phyloP scores from a whole-genome alignment of 2,888 invertebrate species.

The Hypena proboscidalis region DNA sequence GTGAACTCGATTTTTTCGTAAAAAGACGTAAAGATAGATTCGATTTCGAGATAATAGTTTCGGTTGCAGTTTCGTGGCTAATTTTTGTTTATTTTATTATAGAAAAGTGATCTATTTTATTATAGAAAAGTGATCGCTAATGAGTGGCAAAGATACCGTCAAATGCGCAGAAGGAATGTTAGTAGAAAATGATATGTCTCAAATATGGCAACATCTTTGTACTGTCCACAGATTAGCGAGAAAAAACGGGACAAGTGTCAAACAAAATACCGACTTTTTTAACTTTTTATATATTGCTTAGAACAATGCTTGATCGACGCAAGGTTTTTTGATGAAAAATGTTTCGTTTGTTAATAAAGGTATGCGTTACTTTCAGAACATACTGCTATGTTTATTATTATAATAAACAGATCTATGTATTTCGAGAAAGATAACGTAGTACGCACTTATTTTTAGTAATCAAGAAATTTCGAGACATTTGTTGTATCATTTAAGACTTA shows the following conservation, averaged over 20 bases:
- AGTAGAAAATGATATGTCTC: constrained; percentile 76
- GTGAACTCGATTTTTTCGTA: constrained; percentile 32
- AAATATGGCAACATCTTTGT: constrained; percentile 76
- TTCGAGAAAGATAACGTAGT: too few species aligned
- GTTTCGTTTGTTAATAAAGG: too few species aligned
- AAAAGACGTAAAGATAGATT: constrained; percentile 7
- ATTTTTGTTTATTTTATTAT: constrained; percentile 22
- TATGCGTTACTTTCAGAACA: too few species aligned
- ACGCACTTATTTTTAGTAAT: too few species aligned
- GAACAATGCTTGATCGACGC: too few species aligned
- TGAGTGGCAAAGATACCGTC: constrained; percentile 7
- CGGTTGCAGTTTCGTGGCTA: constrained; percentile 30
- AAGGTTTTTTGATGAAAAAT: too few species aligned
- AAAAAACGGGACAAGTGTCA: constrained; percentile 10
- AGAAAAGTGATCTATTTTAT: constrained; percentile 20
- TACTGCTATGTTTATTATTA: too few species aligned
- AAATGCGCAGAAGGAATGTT: constrained; percentile 65
- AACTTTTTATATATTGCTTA: too few species aligned
- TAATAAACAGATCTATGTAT: too few species aligned
- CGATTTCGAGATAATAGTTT: constrained; percentile 34
- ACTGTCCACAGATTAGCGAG: constrained; percentile 43
- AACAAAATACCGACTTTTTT: constrained; percentile 10
- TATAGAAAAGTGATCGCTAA: constrained; percentile 12
- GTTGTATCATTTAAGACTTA: too few species aligned
- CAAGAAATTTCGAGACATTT: too few species aligned